Percentiles rank a stretch among this genome's conserved stretches.
Evolutionary conservation across 2,797 vertebrate genomes (phyloP).

Genomic region (Fringilla coelebs): DNA sequence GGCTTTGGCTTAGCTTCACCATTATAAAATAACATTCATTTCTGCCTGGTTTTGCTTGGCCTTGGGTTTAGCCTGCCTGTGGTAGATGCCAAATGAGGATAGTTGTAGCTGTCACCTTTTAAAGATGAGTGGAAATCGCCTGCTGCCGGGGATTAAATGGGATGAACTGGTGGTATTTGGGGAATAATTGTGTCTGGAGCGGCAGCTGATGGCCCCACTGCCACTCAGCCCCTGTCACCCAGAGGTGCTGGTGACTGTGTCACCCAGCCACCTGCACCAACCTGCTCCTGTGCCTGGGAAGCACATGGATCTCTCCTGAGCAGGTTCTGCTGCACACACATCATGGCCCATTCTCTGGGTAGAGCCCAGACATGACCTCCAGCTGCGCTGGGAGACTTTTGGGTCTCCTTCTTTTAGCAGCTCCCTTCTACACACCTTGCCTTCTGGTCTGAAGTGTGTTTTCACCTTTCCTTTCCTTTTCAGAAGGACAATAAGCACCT

Average conservation of each 20-base stretch:
- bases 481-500: neutral
- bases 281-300: neutral
- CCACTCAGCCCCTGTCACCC: neutral
- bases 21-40: neutral
- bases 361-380: neutral
- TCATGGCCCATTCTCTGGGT: neutral
- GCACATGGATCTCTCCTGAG: fast-evolving
- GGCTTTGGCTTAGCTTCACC: neutral
- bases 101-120: neutral
- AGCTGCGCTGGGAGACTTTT: neutral
- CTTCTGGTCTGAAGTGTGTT: neutral
- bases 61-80: neutral
- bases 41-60: neutral
- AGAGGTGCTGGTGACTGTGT: neutral
- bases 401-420: neutral
- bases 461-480: neutral
- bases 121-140: neutral
- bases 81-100: neutral
- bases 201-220: neutral
- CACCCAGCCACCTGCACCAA: neutral
- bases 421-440: neutral
- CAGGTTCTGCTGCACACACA: neutral
- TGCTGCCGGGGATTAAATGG: neutral
- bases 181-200: neutral
- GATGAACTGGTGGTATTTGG: neutral